phyloP scores from a whole-genome alignment of 2,797 vertebrate species.

The Centropyge bicolor region DNA sequence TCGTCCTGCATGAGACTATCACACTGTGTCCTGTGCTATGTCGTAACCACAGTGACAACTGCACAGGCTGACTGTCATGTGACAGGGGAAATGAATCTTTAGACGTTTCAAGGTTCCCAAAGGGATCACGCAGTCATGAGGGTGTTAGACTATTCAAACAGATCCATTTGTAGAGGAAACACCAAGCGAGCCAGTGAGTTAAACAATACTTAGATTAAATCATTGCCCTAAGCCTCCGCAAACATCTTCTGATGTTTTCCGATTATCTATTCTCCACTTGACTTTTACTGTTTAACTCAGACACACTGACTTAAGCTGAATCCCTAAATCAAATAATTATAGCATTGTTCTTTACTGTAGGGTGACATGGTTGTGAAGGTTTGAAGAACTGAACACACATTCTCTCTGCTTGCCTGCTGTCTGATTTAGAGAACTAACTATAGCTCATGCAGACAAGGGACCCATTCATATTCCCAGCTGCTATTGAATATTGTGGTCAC shows the following conservation, averaged over 20 bases:
- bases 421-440: slow-evolving; percentile 78
- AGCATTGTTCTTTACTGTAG: slow-evolving; percentile 5
- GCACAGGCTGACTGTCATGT: slow-evolving; percentile 41
- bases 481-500: slow-evolving; percentile 70
- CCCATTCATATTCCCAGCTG: slow-evolving; percentile 84
- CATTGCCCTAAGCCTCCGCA: slow-evolving; percentile 53
- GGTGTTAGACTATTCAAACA: slow-evolving; percentile 33
- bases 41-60: not conserved
- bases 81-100: slow-evolving; percentile 24
- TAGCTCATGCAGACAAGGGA: slow-evolving; percentile 70
- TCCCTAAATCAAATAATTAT: not conserved
- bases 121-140: not conserved
- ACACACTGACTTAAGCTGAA: slow-evolving; percentile 20
- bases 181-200: slow-evolving; percentile 27
- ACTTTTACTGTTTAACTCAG: slow-evolving; percentile 53
- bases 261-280: slow-evolving; percentile 28
- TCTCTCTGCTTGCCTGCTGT: slow-evolving; percentile 39
- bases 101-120: slow-evolving; percentile 8
- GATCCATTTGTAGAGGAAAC: slow-evolving; percentile 40
- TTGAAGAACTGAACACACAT: slow-evolving; percentile 13
- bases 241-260: slow-evolving; percentile 30
- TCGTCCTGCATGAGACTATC: no score
- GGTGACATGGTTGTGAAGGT: not conserved
- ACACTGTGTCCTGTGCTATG: not conserved
- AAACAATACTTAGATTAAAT: slow-evolving; percentile 53